These are phyloP conservation scores for Pararge aegeria DNA, from an alignment of 1,140 invertebrate species.

Conservation along the genomic window DNA sequence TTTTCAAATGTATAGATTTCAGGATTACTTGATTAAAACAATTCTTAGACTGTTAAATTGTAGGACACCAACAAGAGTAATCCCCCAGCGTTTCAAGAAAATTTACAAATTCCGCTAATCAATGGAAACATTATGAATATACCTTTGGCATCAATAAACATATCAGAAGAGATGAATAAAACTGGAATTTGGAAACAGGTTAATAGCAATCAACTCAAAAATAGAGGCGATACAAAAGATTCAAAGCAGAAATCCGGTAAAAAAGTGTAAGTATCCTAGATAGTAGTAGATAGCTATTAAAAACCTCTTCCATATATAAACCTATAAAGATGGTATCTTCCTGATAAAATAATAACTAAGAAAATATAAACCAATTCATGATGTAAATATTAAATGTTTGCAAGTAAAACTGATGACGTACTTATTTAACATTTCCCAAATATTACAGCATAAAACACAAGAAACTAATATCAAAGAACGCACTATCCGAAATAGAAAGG, in stretches of 20 bases:
- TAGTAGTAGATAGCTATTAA: too few species aligned
- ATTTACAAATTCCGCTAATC: constrained; percentile 92
- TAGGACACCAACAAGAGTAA: constrained; percentile 63
- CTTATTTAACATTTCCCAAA: background rate
- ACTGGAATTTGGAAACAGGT: constrained; percentile 97
- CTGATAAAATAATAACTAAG: too few species aligned
- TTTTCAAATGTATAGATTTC: constrained; percentile 12
- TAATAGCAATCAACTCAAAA: constrained; percentile 73
- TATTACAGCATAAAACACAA: constrained; percentile 73
- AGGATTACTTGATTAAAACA: constrained; percentile 36
- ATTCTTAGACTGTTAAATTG: constrained; percentile 58
- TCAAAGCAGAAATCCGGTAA: constrained; percentile 62
- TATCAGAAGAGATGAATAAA: constrained; percentile 95
- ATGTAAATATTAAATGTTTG: too few species aligned
- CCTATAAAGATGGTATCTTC: background rate
- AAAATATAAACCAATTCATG: too few species aligned
- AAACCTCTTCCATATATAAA: background rate
- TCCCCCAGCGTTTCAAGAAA: constrained; percentile 80
- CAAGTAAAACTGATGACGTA: background rate
- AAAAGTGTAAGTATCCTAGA: constrained; percentile 62
- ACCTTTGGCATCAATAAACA: constrained; percentile 92
- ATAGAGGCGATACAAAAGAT: constrained; percentile 54
- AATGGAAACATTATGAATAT: constrained; percentile 97
- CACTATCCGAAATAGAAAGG: constrained; percentile 76
- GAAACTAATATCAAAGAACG: constrained; percentile 71